Base-by-base conservation (phyloP, 2,888 invertebrate genomes). In the Scaeva pyrastri region DNA sequence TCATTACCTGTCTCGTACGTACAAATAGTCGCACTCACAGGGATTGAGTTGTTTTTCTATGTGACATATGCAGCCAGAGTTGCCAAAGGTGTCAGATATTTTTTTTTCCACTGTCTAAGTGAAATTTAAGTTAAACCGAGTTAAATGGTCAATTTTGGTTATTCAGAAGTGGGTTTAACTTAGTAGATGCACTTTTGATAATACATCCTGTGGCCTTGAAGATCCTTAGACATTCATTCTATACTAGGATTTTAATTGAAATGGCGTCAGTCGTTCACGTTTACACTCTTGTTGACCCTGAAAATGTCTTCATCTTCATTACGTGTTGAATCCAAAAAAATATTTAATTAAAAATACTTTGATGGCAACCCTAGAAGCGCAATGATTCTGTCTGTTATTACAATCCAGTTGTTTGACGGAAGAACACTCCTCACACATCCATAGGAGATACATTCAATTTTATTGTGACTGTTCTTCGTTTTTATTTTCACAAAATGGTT, bases 1-100 rank as follows among this genome's bases (percentile, higher is more conserved):
- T 72, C 81, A 82, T 82, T 76, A 82, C 76, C 81, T 76, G 16
- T 39, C 11, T 23, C 26, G 60, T 31, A 31, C 31, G 31, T 31
- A 7, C 31, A 8, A 39, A 39, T 43, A 21, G 74, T 50, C 56
- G 7, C 64, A 71, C 58, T 58, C 58, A 16, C 66, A 36, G 64
- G 66, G 31, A 72, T 82, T 82, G 58, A 68, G 72, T 72, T 82
- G 82, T 41, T 52, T 68, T 68, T 60, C 14, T 12, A 12, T 10
- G 60, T 77, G 82, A 72, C 70, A 66, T 2, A n/a, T n/a, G n/a
- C 7, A 31, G 14, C 4, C 21, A 21, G 60, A 2, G 60, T 60
- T 60, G 21, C 60, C 55, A 55, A 7, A 56, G 10, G 2, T 8
- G 8, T 26, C 10, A 4, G 11, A 8, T 45, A 16, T 45, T 6